Evolutionary conservation across 2,888 invertebrate genomes (phyloP).

Genomic region (Nymphalis c-album): DNA sequence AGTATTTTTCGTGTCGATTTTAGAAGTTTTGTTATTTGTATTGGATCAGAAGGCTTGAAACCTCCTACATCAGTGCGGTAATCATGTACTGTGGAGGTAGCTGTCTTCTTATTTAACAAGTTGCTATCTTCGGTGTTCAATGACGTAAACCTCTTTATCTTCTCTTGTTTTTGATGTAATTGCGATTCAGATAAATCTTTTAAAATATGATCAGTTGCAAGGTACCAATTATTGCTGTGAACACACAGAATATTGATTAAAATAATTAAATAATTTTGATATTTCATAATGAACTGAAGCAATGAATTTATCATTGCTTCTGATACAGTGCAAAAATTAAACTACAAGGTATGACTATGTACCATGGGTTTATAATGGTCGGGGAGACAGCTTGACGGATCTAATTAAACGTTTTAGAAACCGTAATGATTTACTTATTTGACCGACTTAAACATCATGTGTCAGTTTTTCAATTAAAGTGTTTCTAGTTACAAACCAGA

Average conservation of each 20-base stretch:
- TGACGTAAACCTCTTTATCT: not conserved
- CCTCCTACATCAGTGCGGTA: too few relatives aligned
- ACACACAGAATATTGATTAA: constrained; percentile 19
- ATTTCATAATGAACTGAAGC: constrained; percentile 29
- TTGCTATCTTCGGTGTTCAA: not conserved
- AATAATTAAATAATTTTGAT: constrained; percentile 11
- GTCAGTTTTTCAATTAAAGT: constrained; percentile 15
- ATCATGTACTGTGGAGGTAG: not conserved
- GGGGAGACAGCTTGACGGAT: constrained; percentile 58
- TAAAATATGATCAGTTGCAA: constrained; percentile 45
- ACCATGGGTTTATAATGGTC: constrained; percentile 28
- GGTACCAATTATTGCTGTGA: constrained; percentile 56
- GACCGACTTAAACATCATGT: constrained; percentile 47
- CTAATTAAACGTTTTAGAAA: constrained; percentile 67
- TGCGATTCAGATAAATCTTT: not conserved
- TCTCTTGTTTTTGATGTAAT: not conserved
- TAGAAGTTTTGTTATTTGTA: constrained; percentile 7
- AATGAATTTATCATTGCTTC: constrained; percentile 7
- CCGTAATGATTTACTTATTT: constrained; percentile 61
- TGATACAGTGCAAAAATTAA: constrained; percentile 17
- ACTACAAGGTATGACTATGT: constrained; percentile 27
- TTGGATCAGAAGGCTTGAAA: constrained; percentile 18
- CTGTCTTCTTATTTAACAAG: not conserved
- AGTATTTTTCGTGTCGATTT: not conserved
- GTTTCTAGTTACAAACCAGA: not conserved